These are phyloP conservation scores for Stegodyphus mimosarum DNA, from an alignment of 1,140 invertebrate species.

Conservation along the genomic window DNA sequence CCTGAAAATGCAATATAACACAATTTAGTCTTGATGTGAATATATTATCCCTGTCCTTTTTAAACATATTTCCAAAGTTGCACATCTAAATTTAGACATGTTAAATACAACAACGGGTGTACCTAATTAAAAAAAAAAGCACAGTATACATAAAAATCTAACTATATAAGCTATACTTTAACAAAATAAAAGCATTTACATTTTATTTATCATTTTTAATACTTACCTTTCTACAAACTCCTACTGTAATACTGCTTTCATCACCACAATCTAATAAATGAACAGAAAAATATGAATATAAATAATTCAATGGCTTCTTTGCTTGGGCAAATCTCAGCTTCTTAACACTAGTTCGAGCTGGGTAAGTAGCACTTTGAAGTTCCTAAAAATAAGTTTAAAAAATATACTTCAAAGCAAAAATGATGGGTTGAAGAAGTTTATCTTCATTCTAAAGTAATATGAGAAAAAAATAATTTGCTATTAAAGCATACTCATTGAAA, in stretches of 20 bases:
- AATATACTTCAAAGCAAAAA: neutral
- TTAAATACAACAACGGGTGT: too few relatives aligned
- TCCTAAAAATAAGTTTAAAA: constrained; percentile 1
- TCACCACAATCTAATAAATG: constrained; percentile 51
- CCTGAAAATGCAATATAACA: too few relatives aligned
- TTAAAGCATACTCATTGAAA: neutral
- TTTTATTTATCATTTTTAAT: neutral
- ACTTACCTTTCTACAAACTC: constrained; percentile 39
- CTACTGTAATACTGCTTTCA: constrained; percentile 49
- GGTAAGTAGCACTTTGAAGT: constrained; percentile 47
- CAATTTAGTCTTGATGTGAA: too few relatives aligned
- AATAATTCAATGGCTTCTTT: constrained; percentile 47
- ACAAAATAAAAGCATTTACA: neutral
- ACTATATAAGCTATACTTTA: neutral
- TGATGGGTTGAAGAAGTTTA: neutral
- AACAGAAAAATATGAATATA: constrained; percentile 51
- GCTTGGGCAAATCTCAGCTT: constrained; percentile 52
- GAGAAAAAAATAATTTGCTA: neutral
- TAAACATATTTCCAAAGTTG: too few relatives aligned
- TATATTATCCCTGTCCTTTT: too few relatives aligned
- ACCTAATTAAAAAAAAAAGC: too few relatives aligned
- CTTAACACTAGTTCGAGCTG: constrained; percentile 43
- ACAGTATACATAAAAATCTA: too few relatives aligned
- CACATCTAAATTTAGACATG: too few relatives aligned
- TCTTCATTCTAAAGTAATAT: neutral